Evolutionary conservation across 2,113 vertebrate species (phyloP), one percentile per base, ranked within the genome.

Genomic region (Mellivora capensis): DNA sequence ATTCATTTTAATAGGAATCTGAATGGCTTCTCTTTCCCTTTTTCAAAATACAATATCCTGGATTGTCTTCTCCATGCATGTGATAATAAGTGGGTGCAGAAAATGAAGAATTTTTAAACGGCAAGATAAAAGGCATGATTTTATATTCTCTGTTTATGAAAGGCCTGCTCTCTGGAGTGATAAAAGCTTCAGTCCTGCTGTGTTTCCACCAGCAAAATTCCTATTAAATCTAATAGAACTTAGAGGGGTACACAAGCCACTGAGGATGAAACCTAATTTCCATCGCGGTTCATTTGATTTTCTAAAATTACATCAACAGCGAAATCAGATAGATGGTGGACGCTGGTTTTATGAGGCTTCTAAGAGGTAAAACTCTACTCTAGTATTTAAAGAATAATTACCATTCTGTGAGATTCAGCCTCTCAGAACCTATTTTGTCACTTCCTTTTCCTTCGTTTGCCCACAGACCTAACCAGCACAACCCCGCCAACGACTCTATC

Each of bases 201-300:
- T 83, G 87, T 89, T 83, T 93, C 96, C 96, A 96, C 88, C 96
- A 97, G 93, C 93, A 96, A 93, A 96, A 93, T 61, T 94, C 95
- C 81, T 81, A 74, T 94, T 80, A 97, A 95, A 96, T 89, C 95
- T 97, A 97, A 97, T 84, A 97, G 82, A 97, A 93, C 85, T 64
- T 71, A 34, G 42, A 83, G n/a, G 83, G 79, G 23, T 18, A 89
- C 17, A 91, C 18, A 74, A 93, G 93, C 67, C 27, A 79, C 85
- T 0, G 21, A 84, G 57, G 57, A 91, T 12, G 86, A 97, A 96
- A 97, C 93, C 94, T 90, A 96, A 97, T 98, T 98, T 96, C 94
- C 72, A 98, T 42, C 85, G 94, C 0, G 0, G 88, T 80, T 91
- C 76, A 95, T 92, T 67, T 86, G 64, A 96, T 97, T 98, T 76